These are phyloP conservation scores for Dendrolimus kikuchii DNA, from an alignment of 1,140 invertebrate genomes.

Conservation along the genomic window DNA sequence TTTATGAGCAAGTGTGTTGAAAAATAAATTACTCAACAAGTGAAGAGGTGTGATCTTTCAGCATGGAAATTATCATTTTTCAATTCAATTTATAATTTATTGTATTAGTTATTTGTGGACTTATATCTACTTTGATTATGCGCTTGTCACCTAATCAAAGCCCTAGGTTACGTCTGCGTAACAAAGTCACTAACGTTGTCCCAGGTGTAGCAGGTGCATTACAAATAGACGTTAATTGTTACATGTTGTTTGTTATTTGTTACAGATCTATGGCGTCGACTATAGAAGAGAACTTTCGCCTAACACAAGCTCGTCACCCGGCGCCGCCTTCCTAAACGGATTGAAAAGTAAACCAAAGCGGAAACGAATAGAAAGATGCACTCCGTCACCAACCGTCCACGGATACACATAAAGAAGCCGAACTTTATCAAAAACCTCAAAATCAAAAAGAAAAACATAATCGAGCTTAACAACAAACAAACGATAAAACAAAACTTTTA, in stretches of 20 bases:
- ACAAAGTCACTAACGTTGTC: too few relatives aligned
- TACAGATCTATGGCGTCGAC: constrained; percentile 56
- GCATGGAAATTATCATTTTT: too few relatives aligned
- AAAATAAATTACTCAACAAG: too few relatives aligned
- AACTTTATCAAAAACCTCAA: constrained; percentile 27
- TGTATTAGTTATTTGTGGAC: too few relatives aligned
- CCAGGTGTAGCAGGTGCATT: constrained; percentile 1
- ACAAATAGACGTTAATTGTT: neutral
- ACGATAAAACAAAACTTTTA: constrained; percentile 10
- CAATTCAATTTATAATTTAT: too few relatives aligned
- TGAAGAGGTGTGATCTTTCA: too few relatives aligned
- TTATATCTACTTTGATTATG: too few relatives aligned
- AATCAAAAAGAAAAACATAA: constrained; percentile 40
- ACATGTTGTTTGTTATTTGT: constrained; percentile 22
- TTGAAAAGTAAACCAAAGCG: constrained; percentile 10
- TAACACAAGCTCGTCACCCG: constrained; percentile 14
- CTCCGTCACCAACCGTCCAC: constrained; percentile 36
- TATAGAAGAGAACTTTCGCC: constrained; percentile 27
- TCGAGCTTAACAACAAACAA: constrained; percentile 30
- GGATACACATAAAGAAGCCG: constrained; percentile 14
- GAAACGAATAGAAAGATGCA: constrained; percentile 30
- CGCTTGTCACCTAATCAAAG: too few relatives aligned
- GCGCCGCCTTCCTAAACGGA: constrained; percentile 14
- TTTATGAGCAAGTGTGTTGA: too few relatives aligned
- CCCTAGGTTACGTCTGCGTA: too few relatives aligned